Percentiles rank a stretch among this genome's conserved stretches.
These are phyloP conservation scores for Teleogryllus occipitalis DNA, from an alignment of 1,140 invertebrate genomes.

Conservation along the genomic window DNA sequence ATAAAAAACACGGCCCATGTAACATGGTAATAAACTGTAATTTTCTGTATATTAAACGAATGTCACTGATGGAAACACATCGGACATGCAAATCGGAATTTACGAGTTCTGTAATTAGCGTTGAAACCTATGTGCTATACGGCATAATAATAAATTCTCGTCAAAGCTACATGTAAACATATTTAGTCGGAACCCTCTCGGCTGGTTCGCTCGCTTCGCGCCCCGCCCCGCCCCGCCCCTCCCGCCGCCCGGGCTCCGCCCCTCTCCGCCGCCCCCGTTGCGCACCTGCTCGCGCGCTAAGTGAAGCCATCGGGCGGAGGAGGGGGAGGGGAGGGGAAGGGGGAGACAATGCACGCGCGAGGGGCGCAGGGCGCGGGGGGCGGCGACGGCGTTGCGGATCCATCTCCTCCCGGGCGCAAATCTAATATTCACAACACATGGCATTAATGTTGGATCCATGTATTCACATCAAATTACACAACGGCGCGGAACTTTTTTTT, in stretches of 20 bases:
- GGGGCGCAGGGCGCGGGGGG: no score
- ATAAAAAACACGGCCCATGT: constrained; percentile 5
- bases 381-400: background rate
- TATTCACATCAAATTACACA: constrained; percentile 14
- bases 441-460: constrained; percentile 15
- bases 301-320: no score
- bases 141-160: constrained; percentile 19
- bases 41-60: constrained; percentile 19
- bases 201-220: no score
- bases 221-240: no score
- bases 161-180: constrained; percentile 21
- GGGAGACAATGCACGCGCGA: no score
- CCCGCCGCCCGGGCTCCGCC: no score
- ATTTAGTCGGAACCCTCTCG: background rate
- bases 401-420: background rate
- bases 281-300: no score
- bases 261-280: no score
- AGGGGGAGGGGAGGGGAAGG: no score
- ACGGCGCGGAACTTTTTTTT: background rate
- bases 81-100: constrained; percentile 19
- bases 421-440: background rate
- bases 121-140: constrained; percentile 10
- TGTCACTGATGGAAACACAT: constrained; percentile 14
- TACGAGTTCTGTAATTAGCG: constrained; percentile 20
- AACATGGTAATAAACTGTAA: constrained; percentile 18